A percentile compares a stretch with the other conserved stretches of the same genome.
phyloP scores from a whole-genome alignment of 2,888 invertebrate genomes.

The Globia sparganii region DNA sequence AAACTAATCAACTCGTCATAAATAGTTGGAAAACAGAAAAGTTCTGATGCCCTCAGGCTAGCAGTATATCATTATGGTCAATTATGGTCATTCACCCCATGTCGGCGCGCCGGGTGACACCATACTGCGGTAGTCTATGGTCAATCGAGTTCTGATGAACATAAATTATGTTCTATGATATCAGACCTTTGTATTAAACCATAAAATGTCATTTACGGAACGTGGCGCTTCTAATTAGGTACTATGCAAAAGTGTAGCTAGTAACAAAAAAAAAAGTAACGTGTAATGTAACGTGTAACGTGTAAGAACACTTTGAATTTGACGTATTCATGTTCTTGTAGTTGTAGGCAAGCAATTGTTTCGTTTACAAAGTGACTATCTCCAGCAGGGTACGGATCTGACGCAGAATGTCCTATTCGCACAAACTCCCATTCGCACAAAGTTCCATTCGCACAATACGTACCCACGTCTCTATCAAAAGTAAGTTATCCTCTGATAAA shows the following conservation, averaged over 20 bases:
- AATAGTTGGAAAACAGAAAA: constrained; percentile 40
- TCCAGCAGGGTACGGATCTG: neutral
- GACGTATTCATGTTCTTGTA: neutral
- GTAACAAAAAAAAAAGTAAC: no score
- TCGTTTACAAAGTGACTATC: neutral
- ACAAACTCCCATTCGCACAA: no score
- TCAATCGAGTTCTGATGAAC: constrained; percentile 31
- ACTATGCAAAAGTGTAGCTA: neutral
- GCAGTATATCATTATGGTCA: constrained; percentile 43
- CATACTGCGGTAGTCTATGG: constrained; percentile 33
- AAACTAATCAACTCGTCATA: constrained; percentile 10
- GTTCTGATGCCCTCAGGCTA: constrained; percentile 33
- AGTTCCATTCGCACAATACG: no score
- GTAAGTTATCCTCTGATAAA: neutral
- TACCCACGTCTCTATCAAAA: no score
- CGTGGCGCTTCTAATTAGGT: neutral
- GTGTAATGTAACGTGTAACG: no score
- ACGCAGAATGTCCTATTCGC: no score
- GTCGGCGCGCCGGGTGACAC: constrained; percentile 35
- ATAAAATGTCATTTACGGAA: neutral
- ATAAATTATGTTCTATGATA: constrained; percentile 38
- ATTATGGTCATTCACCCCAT: constrained; percentile 52
- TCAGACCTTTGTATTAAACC: neutral
- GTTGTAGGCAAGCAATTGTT: neutral
- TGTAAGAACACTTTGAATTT: neutral